Percentiles rank a stretch among this genome's conserved stretches.
These are phyloP conservation scores for Trypoxylus dichotomus DNA, from an alignment of 1,140 invertebrate species.

Conservation along the genomic window DNA sequence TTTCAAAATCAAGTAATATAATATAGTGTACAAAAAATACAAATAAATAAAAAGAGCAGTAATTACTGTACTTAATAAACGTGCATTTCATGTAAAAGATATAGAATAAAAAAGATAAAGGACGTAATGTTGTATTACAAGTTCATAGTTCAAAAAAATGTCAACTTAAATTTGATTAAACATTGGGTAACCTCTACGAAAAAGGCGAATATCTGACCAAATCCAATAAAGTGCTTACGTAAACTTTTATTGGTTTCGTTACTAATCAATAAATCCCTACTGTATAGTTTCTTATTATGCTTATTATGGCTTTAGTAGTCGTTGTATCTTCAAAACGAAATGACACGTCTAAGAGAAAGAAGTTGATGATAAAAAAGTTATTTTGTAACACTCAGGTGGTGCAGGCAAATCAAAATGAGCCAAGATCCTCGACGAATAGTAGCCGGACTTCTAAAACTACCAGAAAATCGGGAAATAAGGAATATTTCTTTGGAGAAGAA, in stretches of 20 bases:
- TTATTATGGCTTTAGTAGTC: constrained; percentile 22
- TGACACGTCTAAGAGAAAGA: not conserved
- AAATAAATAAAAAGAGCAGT: too few species aligned
- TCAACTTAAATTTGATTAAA: not conserved
- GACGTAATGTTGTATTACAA: too few species aligned
- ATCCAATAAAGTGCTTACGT: not conserved
- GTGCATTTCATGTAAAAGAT: too few species aligned
- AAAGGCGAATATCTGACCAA: not conserved
- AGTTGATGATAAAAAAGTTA: not conserved
- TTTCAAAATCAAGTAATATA: too few species aligned
- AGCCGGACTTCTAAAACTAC: constrained; percentile 41
- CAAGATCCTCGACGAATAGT: constrained; percentile 43
- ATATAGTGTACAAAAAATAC: too few species aligned
- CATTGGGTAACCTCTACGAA: not conserved
- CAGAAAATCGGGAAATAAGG: constrained; percentile 39
- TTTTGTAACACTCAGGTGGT: constrained; percentile 43
- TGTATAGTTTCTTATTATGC: not conserved
- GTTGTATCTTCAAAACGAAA: constrained; percentile 13
- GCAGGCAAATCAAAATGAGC: constrained; percentile 45
- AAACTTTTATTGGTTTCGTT: not conserved
- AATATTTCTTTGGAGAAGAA: constrained; percentile 50
- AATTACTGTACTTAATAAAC: too few species aligned
- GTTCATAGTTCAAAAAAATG: not conserved
- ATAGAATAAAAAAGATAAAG: too few species aligned
- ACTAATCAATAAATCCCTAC: not conserved